phyloP scores from a whole-genome alignment of 1,140 invertebrate genomes.

The Temnothorax curvispinosus region DNA sequence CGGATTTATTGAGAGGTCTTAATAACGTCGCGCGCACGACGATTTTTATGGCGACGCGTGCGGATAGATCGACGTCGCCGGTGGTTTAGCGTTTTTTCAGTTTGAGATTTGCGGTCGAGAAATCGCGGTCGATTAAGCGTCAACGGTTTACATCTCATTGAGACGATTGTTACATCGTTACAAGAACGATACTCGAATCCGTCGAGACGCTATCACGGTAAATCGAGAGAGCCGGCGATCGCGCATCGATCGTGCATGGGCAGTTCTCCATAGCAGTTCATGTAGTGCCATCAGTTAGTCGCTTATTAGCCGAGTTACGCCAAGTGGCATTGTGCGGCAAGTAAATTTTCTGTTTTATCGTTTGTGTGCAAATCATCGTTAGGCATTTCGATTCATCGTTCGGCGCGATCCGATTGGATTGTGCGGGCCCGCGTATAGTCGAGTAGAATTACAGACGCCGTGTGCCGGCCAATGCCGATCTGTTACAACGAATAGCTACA shows the following conservation, averaged over 20 bases:
- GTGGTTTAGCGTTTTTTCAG: background rate
- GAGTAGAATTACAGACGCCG: slow-evolving; percentile 33
- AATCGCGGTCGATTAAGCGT: background rate
- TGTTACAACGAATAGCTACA: slow-evolving; percentile 31
- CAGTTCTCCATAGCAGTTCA: background rate
- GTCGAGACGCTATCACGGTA: background rate
- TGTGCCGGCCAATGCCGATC: slow-evolving; percentile 22
- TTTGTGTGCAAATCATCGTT: slow-evolving; percentile 30
- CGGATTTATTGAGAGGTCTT: slow-evolving; percentile 26
- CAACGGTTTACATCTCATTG: background rate
- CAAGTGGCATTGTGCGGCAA: slow-evolving; percentile 10
- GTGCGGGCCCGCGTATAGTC: background rate
- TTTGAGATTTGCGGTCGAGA: background rate
- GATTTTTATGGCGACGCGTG: background rate
- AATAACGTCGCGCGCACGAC: slow-evolving; percentile 14
- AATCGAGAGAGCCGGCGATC: background rate
- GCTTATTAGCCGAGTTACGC: background rate
- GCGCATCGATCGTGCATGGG: background rate
- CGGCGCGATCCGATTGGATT: slow-evolving; percentile 30
- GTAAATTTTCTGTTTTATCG: slow-evolving; percentile 54
- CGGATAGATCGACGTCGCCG: background rate
- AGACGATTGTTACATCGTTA: background rate
- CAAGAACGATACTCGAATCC: background rate
- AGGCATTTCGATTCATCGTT: slow-evolving; percentile 47
- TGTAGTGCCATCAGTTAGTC: background rate